These are phyloP conservation scores for Aselliscus stoliczkanus DNA, from an alignment of 2,797 vertebrate species.

Conservation along the genomic window DNA sequence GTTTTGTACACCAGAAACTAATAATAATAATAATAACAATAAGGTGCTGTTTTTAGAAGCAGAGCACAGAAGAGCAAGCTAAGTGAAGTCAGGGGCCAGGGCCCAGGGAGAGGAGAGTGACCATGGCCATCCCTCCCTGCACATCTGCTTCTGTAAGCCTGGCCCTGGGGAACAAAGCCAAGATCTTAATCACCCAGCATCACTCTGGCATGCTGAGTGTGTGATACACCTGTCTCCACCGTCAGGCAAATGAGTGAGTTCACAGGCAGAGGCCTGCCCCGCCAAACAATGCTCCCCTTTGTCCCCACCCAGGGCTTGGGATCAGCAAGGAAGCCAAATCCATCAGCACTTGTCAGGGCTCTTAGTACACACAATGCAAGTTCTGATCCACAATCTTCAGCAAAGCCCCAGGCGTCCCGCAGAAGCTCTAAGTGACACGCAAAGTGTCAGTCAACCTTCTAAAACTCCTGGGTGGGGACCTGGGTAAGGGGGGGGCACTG, in stretches of 20 bases:
- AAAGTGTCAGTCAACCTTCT: conserved; percentile 80
- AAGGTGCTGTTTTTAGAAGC: neutral
- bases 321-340: conserved; percentile 84
- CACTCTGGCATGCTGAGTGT: conserved; percentile 85
- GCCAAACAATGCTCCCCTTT: conserved; percentile 91
- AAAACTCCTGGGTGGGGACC: neutral
- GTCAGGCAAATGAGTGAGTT: conserved; percentile 86
- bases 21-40: too few relatives aligned
- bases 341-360: conserved; percentile 78
- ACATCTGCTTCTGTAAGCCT: neutral
- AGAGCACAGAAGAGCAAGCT: neutral
- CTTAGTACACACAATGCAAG: conserved; percentile 75
- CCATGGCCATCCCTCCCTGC: fast-evolving
- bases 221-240: conserved; percentile 92
- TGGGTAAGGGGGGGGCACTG: fast-evolving
- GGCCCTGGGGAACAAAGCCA: conserved; percentile 17
- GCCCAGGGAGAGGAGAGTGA: neutral
- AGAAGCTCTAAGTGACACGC: conserved; percentile 84
- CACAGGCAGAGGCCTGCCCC: conserved; percentile 90
- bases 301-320: conserved; percentile 84
- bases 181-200: conserved; percentile 59
- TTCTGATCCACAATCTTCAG: conserved; percentile 81
- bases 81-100: neutral
- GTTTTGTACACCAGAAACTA: too few relatives aligned
- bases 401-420: conserved; percentile 78